Evolutionary conservation across 2,113 vertebrate genomes (phyloP).

Genomic region (Phaethon lepturus): DNA sequence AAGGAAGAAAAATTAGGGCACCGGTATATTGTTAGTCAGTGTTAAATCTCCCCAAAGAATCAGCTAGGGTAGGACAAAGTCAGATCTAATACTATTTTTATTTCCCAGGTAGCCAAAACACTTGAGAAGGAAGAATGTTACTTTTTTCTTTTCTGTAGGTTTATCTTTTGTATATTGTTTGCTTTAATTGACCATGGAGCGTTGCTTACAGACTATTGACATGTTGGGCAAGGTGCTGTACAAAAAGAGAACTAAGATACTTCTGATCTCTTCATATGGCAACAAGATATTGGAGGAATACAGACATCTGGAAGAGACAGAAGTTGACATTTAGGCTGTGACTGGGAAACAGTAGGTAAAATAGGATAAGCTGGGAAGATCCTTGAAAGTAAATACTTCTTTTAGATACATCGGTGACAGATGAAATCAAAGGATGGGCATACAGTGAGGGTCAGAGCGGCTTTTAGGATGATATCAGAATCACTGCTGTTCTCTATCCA

Average conservation of each 20-base stretch:
- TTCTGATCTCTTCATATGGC: neutral
- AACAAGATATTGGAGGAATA: neutral
- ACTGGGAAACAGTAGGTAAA: neutral
- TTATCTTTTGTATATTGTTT: neutral
- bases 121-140: neutral
- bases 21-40: neutral
- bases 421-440: neutral
- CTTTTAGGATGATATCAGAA: slow-evolving; percentile 5
- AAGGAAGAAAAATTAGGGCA: accelerated
- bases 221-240: neutral
- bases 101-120: neutral
- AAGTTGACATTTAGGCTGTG: neutral
- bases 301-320: neutral
- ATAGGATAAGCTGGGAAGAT: neutral
- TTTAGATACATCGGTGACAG: slow-evolving; percentile 17
- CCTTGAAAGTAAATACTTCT: slow-evolving; percentile 12
- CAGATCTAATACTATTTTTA: neutral
- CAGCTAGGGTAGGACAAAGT: neutral
- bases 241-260: neutral
- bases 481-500: slow-evolving; percentile 41
- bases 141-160: neutral
- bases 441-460: neutral
- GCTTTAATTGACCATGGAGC: neutral
- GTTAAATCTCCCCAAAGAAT: neutral
- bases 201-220: neutral